Evolutionary conservation across 2,888 invertebrate species (phyloP), one percentile per base, ranked within the genome.

Genomic region (Adelphocoris suturalis): DNA sequence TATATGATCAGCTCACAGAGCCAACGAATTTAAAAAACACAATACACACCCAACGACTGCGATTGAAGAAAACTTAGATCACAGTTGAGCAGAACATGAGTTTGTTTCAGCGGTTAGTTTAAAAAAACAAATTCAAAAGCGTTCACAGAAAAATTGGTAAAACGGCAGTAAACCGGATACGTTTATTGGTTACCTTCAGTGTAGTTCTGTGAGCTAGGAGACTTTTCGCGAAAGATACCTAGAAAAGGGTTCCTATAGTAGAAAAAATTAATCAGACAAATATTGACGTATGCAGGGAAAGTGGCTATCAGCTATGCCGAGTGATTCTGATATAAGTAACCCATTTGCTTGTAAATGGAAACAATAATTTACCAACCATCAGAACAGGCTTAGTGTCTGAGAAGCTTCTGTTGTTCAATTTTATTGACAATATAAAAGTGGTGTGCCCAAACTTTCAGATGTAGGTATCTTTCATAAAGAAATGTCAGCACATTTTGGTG

Each of bases 191-290:
- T 86, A 86, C 86, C 48, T 75, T 68, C 14, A 86, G 14, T 12
- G 19, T 27, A 48, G 68, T 86, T 75, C 86, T 68, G 46, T 86
- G 86, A 7, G 75, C 86, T 47, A 86, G 37, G 75, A 86, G 86
- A 19, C 47, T 37, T 86, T 86, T 86, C 46, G 86, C 86, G 23
- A 86, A 86, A 28, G 75, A 28, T 19, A 37, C 85, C 85, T 85
- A 85, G 19, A 85, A 85, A 55, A 37, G 57, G 57, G 68, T 68
- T 68, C 68, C 68, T 68, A 68, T 68, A 19, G 13, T 23, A 68
- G 68, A 23, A 68, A 68, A 61, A 61, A 23, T 23, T 12, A 68
- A 68, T 68, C 23, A 68, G 68, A 68, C 68, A 23, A 68, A 27
- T 23, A 68, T 27, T 68, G 19, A n/a, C 12, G 68, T 5, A 23